Evolutionary conservation across 1,140 invertebrate species (phyloP), one percentile per base, ranked within the genome.

Genomic region (Atta cephalotes): DNA sequence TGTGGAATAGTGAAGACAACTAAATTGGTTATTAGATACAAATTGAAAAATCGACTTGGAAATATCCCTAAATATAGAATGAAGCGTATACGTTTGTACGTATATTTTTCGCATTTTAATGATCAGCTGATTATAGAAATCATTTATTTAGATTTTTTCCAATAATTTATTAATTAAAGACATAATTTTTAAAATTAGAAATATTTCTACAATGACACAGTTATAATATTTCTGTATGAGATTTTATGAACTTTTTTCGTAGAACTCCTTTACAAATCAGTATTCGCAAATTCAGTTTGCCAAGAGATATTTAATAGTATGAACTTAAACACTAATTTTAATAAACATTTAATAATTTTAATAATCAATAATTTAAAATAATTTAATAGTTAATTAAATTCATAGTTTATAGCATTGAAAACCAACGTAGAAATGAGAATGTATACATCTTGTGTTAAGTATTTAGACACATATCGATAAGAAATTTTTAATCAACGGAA

Each of bases 391-490:
- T 56, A n/a, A 60, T 0, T 58, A 58, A 70, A 58, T 39, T 31
- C 18, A 9, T 71, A 60, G 49, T 31, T 70, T 79, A 25, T 25
- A 25, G 14, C 21, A 49, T 79, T 71, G 31, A 81, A 49, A 35
- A 12, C 45, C 18, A 45, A n/a, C 3, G 6, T 71, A 81, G 58
- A 58, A 81, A 45, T 21, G 16, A n/a, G 51, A 58, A 12, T 39
- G 35, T n/a, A 14, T 39, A 39, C 31, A 16, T 80, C n/a, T 68
- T 80, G 35, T 39, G 53, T 80, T 70, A 70, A 25, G 12, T 45
- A 71, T 63, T 70, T 70, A 58, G 35, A 71, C 18, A 80, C 79
- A 81, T 71, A 81, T 81, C 66, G 79, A 81, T 71, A 28, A 60
- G 14, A 60, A 45, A 39, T 58, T 58, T 81, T 81, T 28, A 45